Base-by-base conservation (phyloP, 2,888 invertebrate genomes). In the Stictocephala bisonia region DNA sequence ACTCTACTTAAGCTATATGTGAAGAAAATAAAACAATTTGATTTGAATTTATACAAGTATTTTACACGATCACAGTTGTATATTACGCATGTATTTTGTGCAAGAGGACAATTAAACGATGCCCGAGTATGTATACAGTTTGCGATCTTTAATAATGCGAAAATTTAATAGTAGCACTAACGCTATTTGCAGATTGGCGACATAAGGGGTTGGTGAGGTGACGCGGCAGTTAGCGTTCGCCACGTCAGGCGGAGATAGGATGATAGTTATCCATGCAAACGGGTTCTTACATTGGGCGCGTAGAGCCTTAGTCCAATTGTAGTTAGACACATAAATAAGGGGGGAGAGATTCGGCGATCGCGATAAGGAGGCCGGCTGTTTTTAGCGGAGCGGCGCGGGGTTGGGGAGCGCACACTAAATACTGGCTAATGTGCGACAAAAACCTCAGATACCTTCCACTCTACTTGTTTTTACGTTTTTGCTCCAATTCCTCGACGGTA, bases 341-440 rank as follows among this genome's bases (percentile, higher is more conserved):
- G 60, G 60, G 60, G 60, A 60, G 60, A 60, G 60, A 60, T 60
- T 60, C 60, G 60, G 60, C 60, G 60, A 60, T 60, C 60, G 11
- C 60, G 60, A 60, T 60, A 35, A 60, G 20, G 7, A 60, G 60
- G 40, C 60, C 35, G 22, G 60, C 31, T 60, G 60, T 60, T 60
- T 60, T 60, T 60, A 60, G 60, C 60, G 35, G 7, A 11, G 60
- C 40, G 22, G 60, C 31, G 60, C 60, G 35, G 7, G 15, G 60
- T 60, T 15, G 60, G 60, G 51, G 51, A 22, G 22, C 60, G 60
- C 40, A 29, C 60, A 60, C 76, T 76, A 76, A 76, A 76, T 76
- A 74, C 67, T 67, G 67, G 72, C 76, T 76, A 76, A 76, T 76
- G 76, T 72, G 71, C 24, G 41, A 44, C 71, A 71, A 56, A 27